Evolutionary conservation across 2,888 invertebrate genomes (phyloP).

Genomic region (Melipona beecheii): DNA sequence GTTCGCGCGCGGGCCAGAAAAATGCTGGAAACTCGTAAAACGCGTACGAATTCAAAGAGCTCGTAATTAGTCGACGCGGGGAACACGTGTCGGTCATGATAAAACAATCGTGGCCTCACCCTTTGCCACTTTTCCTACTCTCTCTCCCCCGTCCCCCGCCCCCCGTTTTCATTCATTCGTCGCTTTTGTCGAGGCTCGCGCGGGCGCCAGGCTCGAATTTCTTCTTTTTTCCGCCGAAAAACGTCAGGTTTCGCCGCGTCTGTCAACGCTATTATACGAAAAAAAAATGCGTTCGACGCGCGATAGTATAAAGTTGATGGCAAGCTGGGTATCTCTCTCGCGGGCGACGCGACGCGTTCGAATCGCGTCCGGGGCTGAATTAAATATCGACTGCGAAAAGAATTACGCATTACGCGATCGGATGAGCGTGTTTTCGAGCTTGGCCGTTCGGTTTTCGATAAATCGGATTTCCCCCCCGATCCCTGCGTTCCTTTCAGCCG

Average conservation of each 20-base stretch:
- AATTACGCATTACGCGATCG: slow-evolving; percentile 9
- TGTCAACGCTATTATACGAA: too few species aligned
- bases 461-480: neutral
- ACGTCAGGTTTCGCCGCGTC: neutral
- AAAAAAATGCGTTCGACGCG: slow-evolving; percentile 16
- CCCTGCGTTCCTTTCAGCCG: neutral
- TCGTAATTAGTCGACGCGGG: slow-evolving; percentile 61
- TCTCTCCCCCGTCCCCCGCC: neutral
- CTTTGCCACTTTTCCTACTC: neutral
- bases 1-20: slow-evolving; percentile 32
- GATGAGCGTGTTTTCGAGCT: neutral
- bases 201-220: slow-evolving; percentile 40
- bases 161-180: neutral
- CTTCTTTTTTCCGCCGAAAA: slow-evolving; percentile 16
- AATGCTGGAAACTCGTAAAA: slow-evolving; percentile 55
- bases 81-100: slow-evolving; percentile 47
- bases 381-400: neutral
- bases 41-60: slow-evolving; percentile 61
- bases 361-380: slow-evolving; percentile 1
- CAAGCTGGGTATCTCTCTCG: neutral
- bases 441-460: neutral
- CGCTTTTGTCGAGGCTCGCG: slow-evolving; percentile 5
- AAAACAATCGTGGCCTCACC: slow-evolving; percentile 58
- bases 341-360: neutral
- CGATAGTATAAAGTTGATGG: neutral